Base-by-base conservation (phyloP, 1,140 invertebrate genomes). In the Drosophila fuyamai region DNA sequence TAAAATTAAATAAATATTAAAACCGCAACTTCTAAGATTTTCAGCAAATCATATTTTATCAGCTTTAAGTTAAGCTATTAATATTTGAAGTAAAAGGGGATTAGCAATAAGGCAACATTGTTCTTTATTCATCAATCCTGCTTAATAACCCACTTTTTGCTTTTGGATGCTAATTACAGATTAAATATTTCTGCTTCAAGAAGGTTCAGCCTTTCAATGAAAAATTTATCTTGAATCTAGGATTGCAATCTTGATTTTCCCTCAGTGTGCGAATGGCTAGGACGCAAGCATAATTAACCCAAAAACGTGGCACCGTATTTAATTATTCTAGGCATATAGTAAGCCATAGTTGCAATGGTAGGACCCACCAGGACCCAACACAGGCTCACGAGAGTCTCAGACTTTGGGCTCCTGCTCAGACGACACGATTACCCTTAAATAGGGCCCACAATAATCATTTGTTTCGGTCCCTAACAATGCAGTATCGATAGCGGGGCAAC, bases 391-490 rank as follows among this genome's bases (percentile, higher is more conserved):
- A 62, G 35, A 48, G 40, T 41, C 40, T 18, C 47, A 29, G 35
- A 47, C 38, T 41, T 58, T 29, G 57, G 51, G 56, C 61, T 35
- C 47, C 41, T 53, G 74, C 48, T 35, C 81, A 77, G 81, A 81
- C 73, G 57, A 75, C 83, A 86, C 83, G 83, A 88, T 89, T 89
- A 74, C 76, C 80, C 60, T 70, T 88, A 80, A 88, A 88, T 83
- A 88, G 76, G 63, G 67, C 60, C 70, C 76, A 63, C 80, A 79
- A 89, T 88, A 88, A 89, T 88, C 83, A 88, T 84, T 88, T 88
- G 83, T 89, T 88, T 88, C 61, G 75, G 75, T 13, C 47, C 57
- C 67, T 66, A 77, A 89, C 83, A 88, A 88, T 89, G 84, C 83
- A 56, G 67, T 47, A 76, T 65, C 76, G 76, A 83, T 83, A 82